Evolutionary conservation across 2,888 invertebrate species (phyloP).

Genomic region (Lasioglossum marginatum): DNA sequence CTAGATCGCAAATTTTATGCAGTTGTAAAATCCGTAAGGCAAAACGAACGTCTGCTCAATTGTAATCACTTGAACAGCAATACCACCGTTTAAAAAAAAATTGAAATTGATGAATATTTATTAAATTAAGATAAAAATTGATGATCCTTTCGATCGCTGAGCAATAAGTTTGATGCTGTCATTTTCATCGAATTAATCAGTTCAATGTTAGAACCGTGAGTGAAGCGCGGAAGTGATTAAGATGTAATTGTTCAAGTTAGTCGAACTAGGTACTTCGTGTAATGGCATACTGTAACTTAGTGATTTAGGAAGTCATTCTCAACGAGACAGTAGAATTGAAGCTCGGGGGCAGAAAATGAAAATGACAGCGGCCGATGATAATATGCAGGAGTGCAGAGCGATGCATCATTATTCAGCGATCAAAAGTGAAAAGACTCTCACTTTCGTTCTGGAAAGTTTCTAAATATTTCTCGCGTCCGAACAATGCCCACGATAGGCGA

Average conservation of each 20-base stretch:
- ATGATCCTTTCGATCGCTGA: neutral
- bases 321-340: neutral
- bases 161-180: neutral
- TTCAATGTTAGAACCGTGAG: neutral
- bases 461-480: conserved; percentile 66
- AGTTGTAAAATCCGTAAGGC: neutral
- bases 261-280: neutral
- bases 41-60: neutral
- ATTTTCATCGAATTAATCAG: neutral
- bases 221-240: neutral
- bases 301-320: neutral
- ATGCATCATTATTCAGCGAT: conserved; percentile 72
- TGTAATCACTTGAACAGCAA: neutral
- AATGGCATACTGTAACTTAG: neutral
- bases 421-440: conserved; percentile 80
- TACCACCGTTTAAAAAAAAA: neutral
- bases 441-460: conserved; percentile 76
- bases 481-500: conserved; percentile 6
- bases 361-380: neutral
- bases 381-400: neutral
- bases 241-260: neutral
- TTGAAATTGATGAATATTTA: neutral
- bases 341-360: neutral
- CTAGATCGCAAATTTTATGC: neutral
- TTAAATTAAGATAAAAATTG: neutral